phyloP scores from a whole-genome alignment of 2,797 vertebrate species.

The Argentina silus region DNA sequence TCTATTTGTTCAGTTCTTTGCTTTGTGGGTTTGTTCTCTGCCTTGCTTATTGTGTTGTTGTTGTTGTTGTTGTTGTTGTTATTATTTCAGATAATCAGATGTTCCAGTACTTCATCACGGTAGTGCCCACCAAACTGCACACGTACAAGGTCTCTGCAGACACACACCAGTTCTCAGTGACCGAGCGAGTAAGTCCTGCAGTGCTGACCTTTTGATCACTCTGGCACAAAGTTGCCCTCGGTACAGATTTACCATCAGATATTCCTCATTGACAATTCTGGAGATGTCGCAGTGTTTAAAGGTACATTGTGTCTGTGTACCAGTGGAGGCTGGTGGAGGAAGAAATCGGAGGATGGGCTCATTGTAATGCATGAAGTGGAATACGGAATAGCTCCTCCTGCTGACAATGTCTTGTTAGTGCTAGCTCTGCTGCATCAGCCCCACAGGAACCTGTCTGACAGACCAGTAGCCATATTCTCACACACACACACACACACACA shows the following conservation, averaged over 20 bases:
- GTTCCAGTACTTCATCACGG: conserved; percentile 98
- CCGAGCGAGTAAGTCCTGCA: conserved; percentile 72
- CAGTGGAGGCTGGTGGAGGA: too few species aligned
- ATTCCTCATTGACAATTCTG: background rate
- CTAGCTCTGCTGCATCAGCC: background rate
- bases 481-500: too few species aligned
- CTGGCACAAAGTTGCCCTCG: too few species aligned
- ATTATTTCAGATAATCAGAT: conserved; percentile 90
- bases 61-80: background rate
- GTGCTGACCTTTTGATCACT: too few species aligned
- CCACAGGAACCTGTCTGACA: background rate
- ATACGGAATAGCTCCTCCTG: background rate
- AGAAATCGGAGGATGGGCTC: too few species aligned
- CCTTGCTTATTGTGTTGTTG: background rate
- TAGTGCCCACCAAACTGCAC: conserved; percentile 94
- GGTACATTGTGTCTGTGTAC: too few species aligned
- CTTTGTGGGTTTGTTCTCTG: background rate
- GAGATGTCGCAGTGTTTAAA: background rate
- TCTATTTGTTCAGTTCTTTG: background rate
- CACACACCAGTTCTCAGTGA: conserved; percentile 81
- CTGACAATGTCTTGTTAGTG: background rate
- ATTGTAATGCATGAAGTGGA: too few species aligned
- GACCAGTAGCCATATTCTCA: background rate
- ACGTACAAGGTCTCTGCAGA: conserved; percentile 85
- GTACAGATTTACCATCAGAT: background rate